A percentile compares a stretch with the other conserved stretches of the same genome.
phyloP scores from a whole-genome alignment of 2,888 invertebrate genomes.

The Eristalis intricaria region DNA sequence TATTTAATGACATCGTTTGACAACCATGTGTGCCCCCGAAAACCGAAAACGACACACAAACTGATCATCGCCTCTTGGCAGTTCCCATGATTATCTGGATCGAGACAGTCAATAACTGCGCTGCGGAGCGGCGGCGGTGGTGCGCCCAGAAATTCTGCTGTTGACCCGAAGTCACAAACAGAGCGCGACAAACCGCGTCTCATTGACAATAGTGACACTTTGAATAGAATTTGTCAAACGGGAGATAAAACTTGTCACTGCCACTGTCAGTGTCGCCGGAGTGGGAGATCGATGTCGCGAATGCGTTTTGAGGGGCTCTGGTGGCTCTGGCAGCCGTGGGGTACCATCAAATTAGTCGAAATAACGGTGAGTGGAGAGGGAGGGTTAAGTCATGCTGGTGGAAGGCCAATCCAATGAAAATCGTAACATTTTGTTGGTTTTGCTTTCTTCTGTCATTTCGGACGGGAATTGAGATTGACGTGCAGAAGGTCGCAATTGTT shows the following conservation, averaged over 20 bases:
- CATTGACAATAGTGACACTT: slow-evolving; percentile 5
- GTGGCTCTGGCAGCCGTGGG: background rate
- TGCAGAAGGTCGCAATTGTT: slow-evolving; percentile 17
- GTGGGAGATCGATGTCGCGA: background rate
- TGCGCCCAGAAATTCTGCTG: background rate
- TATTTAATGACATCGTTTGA: slow-evolving; percentile 65
- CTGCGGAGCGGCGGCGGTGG: background rate
- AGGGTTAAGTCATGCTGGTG: background rate
- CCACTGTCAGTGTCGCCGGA: background rate
- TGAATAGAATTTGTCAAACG: background rate
- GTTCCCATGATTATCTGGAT: slow-evolving; percentile 45
- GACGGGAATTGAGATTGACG: slow-evolving; percentile 17
- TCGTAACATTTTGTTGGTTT: background rate
- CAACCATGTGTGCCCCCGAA: slow-evolving; percentile 55
- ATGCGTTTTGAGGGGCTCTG: background rate
- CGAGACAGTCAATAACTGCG: slow-evolving; percentile 11
- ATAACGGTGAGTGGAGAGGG: background rate
- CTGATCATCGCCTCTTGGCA: slow-evolving; percentile 35
- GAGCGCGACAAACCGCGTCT: background rate
- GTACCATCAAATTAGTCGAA: background rate
- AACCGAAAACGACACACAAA: slow-evolving; percentile 37
- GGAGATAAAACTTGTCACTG: background rate
- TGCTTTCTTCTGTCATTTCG: background rate
- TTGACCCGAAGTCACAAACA: background rate
- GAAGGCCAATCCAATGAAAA: slow-evolving; percentile 34